A percentile compares a stretch with the other conserved stretches of the same genome.
phyloP scores from a whole-genome alignment of 2,797 vertebrate genomes.

The Muscicapa comitata region DNA sequence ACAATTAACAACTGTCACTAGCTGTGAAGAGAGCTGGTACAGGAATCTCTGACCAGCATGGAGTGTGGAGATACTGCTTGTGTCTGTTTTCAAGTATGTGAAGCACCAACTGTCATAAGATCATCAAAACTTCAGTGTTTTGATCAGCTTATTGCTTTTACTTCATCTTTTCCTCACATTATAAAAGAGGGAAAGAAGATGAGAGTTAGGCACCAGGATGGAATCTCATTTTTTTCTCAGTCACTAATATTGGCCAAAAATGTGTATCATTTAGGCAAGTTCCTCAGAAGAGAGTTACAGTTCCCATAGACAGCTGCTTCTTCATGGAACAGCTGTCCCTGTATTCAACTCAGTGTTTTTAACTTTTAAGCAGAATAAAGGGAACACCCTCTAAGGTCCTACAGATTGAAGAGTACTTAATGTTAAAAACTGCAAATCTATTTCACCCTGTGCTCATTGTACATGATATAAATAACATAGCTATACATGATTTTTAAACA shows the following conservation, averaged over 20 bases:
- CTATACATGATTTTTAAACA: not conserved
- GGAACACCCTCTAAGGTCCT: not conserved
- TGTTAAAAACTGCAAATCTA: not conserved
- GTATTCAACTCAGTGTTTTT: not conserved
- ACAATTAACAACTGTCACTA: not conserved
- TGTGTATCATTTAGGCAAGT: not conserved
- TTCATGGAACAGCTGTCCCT: not conserved
- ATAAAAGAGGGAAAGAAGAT: not conserved
- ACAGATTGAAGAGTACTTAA: not conserved
- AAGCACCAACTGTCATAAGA: slow-evolving; percentile 68
- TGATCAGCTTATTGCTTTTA: slow-evolving; percentile 56
- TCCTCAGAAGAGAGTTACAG: not conserved
- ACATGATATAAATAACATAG: not conserved
- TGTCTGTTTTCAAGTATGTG: slow-evolving; percentile 66
- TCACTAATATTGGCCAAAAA: not conserved
- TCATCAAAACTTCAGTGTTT: slow-evolving; percentile 38
- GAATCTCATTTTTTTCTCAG: not conserved
- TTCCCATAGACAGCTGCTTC: not conserved
- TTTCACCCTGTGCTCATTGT: not conserved
- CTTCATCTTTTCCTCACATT: slow-evolving; percentile 7
- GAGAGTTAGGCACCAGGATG: not conserved
- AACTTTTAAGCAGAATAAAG: not conserved
- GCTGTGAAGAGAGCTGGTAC: not conserved
- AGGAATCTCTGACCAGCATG: not conserved
- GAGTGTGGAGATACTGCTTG: slow-evolving; percentile 22